Base-by-base conservation (phyloP, 2,113 vertebrate genomes). In the Alosa alosa region DNA sequence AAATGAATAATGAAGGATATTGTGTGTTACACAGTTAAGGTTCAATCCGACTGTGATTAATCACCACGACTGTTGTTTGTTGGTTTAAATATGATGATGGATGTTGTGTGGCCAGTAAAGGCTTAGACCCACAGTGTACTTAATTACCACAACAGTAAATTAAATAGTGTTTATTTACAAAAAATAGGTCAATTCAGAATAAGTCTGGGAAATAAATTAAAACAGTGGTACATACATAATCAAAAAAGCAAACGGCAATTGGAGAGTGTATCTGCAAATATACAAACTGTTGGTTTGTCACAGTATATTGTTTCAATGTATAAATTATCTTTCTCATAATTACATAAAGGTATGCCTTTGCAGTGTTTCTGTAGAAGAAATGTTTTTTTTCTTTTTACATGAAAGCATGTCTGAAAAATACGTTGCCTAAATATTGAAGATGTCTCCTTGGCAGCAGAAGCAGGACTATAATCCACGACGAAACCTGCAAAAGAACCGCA, bases 391-490 rank as follows among this genome's bases (percentile, higher is more conserved):
- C 82, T 88, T 57, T 85, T 87, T 81, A 86, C 81, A 83, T 45
- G 83, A 85, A 82, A 68, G 64, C 84, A 49, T 87, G 86, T 88
- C 84, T 84, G 57, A 85, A 90, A 64, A 86, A 84, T 22, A 47
- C 50, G n/a, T 86, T 45, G 44, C 52, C 55, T 82, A 68, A 82
- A 87, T 85, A 85, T 86, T 44, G 82, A 46, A 47, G 85, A 83
- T 49, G 86, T 68, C 84, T 86, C 46, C 52, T 5, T 1, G 41
- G 75, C 84, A n/a, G 78, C 39, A 57, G 52, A 81, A 20, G 3
- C 36, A 78, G 72, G n/a, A 84, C 87, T 94, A 95, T 90, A 94
- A 92, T 47, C 94, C 92, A 86, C 94, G 94, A 83, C 94, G 95
- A 92, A 94, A 94, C 94, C 95, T 96, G 92, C 15, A 90, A 90